Evolutionary conservation across 2,888 invertebrate genomes (phyloP), one percentile per base, ranked within the genome.

Genomic region (Amiota communis): DNA sequence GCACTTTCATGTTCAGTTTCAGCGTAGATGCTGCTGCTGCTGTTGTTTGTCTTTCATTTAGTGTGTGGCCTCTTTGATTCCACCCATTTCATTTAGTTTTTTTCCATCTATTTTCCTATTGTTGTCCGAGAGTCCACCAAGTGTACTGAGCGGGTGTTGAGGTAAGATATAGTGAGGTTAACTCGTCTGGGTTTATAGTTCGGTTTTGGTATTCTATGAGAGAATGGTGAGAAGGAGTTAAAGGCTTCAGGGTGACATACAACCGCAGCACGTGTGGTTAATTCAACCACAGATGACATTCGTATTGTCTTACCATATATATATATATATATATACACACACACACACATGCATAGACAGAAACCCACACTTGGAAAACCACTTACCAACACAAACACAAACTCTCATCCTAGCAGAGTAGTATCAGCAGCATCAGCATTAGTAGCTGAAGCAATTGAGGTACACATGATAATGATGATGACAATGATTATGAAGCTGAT

Each of bases 251-350:
- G 67, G 56, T 68, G 67, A 53, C 67, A 53, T 53, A 17, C 15
- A 61, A 74, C 73, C 71, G 70, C 72, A 74, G 64, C 71, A 76
- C 72, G 73, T 76, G 74, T 72, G 71, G 76, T 74, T 73, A 48
- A 70, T 67, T 65, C 61, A 64, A 72, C 72, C 74, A 59, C 74
- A 74, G 61, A 65, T 65, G 71, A 72, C 71, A 65, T 68, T 68
- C 23, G 17, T 53, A 68, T 68, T 68, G 67, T 68, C 23, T 68
- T 68, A 68, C 67, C 67, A 51, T 23, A 63, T 51, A 68, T n/a
- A 23, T 20, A 67, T 13, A 11, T 23, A 23, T 23, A 51, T 53
- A 68, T 49, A 48, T 20, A 47, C 48, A 65, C 2, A 48, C 51
- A 20, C 49, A 67, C 48, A 10, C 51, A 20, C 51, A 49, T 51